These are phyloP conservation scores for Strongylocentrotus purpuratus DNA, from an alignment of 35 echinoderm and acorn worm genomes.

Conservation along the genomic window DNA sequence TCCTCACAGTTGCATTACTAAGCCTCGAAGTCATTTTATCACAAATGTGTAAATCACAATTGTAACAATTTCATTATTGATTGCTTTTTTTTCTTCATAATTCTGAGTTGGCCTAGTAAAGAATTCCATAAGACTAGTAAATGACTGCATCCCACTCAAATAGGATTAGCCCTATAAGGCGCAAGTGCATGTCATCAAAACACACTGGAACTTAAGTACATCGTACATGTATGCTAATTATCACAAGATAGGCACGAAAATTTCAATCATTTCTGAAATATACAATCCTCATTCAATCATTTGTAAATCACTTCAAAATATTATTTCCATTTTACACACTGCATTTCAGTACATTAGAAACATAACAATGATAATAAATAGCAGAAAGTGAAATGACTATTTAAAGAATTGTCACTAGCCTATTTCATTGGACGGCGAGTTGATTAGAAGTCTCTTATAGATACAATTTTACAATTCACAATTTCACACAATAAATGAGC, in stretches of 20 bases:
- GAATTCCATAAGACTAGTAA: not conserved
- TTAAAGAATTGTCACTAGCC: not conserved
- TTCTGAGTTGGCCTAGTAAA: no score
- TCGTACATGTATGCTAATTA: not conserved
- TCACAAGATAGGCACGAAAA: not conserved
- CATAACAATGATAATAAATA: not conserved
- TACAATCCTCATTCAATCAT: not conserved
- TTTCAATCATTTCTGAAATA: not conserved
- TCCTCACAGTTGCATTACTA: not conserved
- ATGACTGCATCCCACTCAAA: not conserved
- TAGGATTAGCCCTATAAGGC: not conserved
- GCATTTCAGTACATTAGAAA: not conserved
- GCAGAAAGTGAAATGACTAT: not conserved
- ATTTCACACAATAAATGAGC: not conserved
- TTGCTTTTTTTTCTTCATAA: not conserved
- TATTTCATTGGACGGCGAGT: conserved; percentile 9
- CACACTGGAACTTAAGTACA: not conserved
- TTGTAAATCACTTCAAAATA: not conserved
- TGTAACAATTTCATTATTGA: not conserved
- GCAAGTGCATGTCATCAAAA: not conserved
- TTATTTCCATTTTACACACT: not conserved
- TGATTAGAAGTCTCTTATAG: not conserved
- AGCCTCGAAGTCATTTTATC: not conserved
- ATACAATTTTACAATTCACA: not conserved
- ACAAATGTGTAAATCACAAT: not conserved